Evolutionary conservation across 92 coral and sea anemone genomes (phyloP), one percentile per base, ranked within the genome.

Genomic region (Scolanthus callimorphus): DNA sequence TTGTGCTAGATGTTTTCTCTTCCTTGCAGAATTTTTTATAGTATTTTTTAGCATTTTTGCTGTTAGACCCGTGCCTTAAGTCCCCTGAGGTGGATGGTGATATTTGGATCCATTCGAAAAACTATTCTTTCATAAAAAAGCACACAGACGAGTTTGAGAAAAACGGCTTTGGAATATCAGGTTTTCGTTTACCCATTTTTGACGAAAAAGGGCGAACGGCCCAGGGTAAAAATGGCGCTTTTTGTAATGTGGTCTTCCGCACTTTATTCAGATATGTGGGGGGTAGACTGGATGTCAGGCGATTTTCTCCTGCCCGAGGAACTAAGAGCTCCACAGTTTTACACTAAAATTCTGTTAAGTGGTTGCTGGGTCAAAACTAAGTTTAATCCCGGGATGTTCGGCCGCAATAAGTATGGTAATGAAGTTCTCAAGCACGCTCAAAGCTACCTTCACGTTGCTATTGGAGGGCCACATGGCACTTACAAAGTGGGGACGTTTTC

Each of bases 251-350:
- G n/a, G n/a, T n/a, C n/a, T n/a, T n/a, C 80, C 6, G 73, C 63
- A n/a, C 55, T 73, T 49, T 63, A 55, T 26, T 55, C 71, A 1
- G 80, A 73, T 51, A 43, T 49, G 53, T 26, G 59, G 54, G 80
- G 80, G 6, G 63, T 69, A 69, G 51, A 54, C n/a, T 31, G 57
- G 12, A 17, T 55, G 21, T 63, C 71, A 1, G 71, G 73, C 13
- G 43, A 27, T 15, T 48, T 39, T 21, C 55, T 63, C 38, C 59
- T 64, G 3, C 80, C 80, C 12, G 50, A 46, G 0, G 80, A 73
- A 51, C 49, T 73, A 13, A 72, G 53, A 24, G 59, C 63, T 49
- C 70, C 71, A 3, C 60, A 53, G 11, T 67, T 49, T 20, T 57
- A 51, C 29, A 69, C 76, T 2, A 69, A 69, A 19, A 29, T 20